A percentile compares a stretch with the other conserved stretches of the same genome.
phyloP scores from a whole-genome alignment of 2,113 vertebrate genomes.

The Nipponia nippon region DNA sequence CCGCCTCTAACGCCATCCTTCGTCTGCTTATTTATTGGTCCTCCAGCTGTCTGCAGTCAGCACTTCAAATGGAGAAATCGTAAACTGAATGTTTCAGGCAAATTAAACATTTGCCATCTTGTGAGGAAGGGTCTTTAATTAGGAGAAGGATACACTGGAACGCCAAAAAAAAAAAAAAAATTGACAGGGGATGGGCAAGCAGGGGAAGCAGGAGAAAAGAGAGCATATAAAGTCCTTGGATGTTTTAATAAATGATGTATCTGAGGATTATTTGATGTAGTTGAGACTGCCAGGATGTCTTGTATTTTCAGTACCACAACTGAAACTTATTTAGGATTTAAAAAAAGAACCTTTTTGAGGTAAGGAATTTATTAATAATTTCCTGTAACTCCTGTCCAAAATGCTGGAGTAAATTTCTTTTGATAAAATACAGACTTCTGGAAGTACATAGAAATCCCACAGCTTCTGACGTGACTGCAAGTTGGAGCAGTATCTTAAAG shows the following conservation, averaged over 20 bases:
- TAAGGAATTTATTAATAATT: constrained; percentile 52
- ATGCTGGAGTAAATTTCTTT: constrained; percentile 17
- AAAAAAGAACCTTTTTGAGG: constrained; percentile 38
- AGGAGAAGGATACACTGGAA: neutral
- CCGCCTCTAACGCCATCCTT: neutral
- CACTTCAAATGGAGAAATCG: neutral
- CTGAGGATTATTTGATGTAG: constrained; percentile 59
- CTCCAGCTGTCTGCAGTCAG: neutral
- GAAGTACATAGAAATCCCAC: neutral
- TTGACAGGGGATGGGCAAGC: neutral
- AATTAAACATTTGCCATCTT: constrained; percentile 56
- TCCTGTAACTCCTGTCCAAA: constrained; percentile 48
- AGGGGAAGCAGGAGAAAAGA: constrained; percentile 13
- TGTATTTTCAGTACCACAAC: constrained; percentile 28
- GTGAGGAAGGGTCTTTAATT: constrained; percentile 41
- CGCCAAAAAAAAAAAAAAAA: neutral
- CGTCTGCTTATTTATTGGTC: neutral
- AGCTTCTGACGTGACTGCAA: neutral
- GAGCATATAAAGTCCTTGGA: constrained; percentile 16
- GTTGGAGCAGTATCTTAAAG: neutral
- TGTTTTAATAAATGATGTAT: constrained; percentile 68
- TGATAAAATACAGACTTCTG: constrained; percentile 29
- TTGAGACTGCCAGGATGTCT: constrained; percentile 42
- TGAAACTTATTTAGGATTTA: constrained; percentile 51
- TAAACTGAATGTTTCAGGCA: constrained; percentile 20